Evolutionary conservation across 2,797 vertebrate species (phyloP), one percentile per base, ranked within the genome.

Genomic region (Dermochelys coriacea): DNA sequence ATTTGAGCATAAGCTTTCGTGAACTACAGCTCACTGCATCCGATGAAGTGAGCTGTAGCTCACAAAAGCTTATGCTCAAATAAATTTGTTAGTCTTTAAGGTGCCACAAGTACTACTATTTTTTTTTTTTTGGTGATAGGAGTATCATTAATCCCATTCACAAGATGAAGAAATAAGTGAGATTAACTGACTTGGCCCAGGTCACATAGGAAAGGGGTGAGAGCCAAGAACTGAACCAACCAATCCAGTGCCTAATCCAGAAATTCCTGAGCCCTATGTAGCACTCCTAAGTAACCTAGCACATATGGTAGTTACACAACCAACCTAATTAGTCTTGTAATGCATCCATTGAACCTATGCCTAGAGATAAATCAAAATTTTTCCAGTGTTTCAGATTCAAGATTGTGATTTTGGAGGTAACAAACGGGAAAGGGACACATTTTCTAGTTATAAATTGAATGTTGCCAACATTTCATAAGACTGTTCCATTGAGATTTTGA

Each of bases 381-480:
- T 41, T 41, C 41, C 37, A 41, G 41, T 41, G 41, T 41, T 41
- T 41, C 41, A 41, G 41, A 41, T 41, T 41, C 41, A 41, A 41
- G 5, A 41, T 41, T 41, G 41, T 5, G 41, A 41, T 12, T 3
- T 23, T 71, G n/a, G 68, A 41, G 10, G n/a, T 23, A 68, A 55
- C 54, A 31, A 71, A 41, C 68, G 41, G 11, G 37, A 71, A 71
- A 37, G n/a, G n/a, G 18, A 19, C n/a, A 37, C 23, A 23, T 23
- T 71, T 71, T 71, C 21, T 71, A 71, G 37, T 41, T 6, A 41
- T 37, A 71, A 21, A 68, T 71, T 71, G 37, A 71, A 41, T 37
- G 19, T 37, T 71, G 68, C 37, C n/a, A 41, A 41, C 9, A 23
- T 71, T 71, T 85, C 59, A 59, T 41, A 47, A 34, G 0, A 0